Base-by-base conservation (phyloP, 2,797 vertebrate species). In the Cynodonichthys magdalenae region DNA sequence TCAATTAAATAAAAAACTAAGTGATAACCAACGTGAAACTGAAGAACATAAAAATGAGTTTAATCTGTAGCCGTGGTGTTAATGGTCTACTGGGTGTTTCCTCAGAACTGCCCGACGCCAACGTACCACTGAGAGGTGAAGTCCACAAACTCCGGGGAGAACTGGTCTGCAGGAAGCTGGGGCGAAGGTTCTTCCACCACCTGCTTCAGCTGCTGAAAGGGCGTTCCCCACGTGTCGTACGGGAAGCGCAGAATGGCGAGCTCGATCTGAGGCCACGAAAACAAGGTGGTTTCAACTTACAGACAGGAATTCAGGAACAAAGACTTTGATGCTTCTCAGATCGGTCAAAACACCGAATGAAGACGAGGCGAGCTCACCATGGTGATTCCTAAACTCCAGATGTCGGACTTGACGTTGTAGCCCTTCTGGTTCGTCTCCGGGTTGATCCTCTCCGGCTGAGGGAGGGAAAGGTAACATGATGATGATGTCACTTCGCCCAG, bases 311-410 rank as follows among this genome's bases (percentile, higher is more conserved):
- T 10, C 9, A 36, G 10, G 34, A 9, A 36, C 24, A 24, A 24
- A 24, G 24, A 24, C 24, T 24, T 24, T 3, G 24, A 24, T 3
- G 24, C 24, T 3, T 24, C 24, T 24, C 24, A 24, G 24, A 3
- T 24, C 24, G 24, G 24, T 24, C 24, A 31, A 31, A 31, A 45
- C 17, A 6, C 12, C 47, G 9, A 15, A n/a, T 41, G 49, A 48
- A 47, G n/a, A 7, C 9, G 15, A 46, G n/a, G 20, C 12, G 1
- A 5, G 71, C 69, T 3, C 92, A 98, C 96, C 96, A 98, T 96
- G 0, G 96, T 99, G 88, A 99, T 99, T 52, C 97, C 97, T 89
- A 99, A 92, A 90, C 96, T 99, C 97, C 97, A 99, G 87, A 99
- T 99, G 89, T 99, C 97, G 0, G 97, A 99, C 80, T 98, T 99